phyloP scores from a whole-genome alignment of 2,888 invertebrate genomes.

The Aethes cnicana region DNA sequence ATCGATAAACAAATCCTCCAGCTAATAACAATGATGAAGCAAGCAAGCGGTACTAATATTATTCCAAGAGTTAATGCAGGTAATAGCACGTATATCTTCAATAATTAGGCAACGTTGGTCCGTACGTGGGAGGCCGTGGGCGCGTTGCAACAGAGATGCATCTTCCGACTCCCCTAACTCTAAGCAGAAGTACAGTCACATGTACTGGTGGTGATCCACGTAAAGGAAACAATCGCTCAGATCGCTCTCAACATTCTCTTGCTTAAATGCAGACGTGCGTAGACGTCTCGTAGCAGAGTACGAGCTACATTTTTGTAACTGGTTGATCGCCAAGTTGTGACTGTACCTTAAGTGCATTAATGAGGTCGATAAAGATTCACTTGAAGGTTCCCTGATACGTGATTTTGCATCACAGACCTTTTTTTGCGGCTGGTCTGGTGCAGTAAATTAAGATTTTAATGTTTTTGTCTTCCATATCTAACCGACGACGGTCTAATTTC shows the following conservation, averaged over 20 bases:
- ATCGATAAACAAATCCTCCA: conserved; percentile 18
- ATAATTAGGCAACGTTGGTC: conserved; percentile 34
- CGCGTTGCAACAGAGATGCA: conserved; percentile 41
- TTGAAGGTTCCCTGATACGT: neutral
- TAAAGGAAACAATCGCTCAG: no score
- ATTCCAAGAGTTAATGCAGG: conserved; percentile 26
- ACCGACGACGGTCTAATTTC: neutral
- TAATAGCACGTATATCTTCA: conserved; percentile 29
- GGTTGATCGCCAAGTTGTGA: no score
- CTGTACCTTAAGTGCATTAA: no score
- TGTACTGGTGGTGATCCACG: no score
- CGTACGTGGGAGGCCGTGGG: conserved; percentile 51
- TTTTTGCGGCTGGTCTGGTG: neutral
- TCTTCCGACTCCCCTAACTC: conserved; percentile 24
- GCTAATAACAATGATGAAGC: conserved; percentile 28
- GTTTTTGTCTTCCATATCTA: neutral
- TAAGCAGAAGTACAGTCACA: no score
- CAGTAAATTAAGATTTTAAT: neutral
- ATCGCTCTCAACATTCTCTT: no score
- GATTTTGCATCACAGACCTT: neutral
- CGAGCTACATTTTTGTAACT: no score
- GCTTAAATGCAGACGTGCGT: no score
- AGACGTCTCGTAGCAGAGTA: no score
- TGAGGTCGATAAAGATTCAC: conserved; percentile 4
- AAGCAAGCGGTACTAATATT: conserved; percentile 27